Evolutionary conservation across 2,888 invertebrate species (phyloP), one percentile per base, ranked within the genome.

Genomic region (Alloplasta piceator): DNA sequence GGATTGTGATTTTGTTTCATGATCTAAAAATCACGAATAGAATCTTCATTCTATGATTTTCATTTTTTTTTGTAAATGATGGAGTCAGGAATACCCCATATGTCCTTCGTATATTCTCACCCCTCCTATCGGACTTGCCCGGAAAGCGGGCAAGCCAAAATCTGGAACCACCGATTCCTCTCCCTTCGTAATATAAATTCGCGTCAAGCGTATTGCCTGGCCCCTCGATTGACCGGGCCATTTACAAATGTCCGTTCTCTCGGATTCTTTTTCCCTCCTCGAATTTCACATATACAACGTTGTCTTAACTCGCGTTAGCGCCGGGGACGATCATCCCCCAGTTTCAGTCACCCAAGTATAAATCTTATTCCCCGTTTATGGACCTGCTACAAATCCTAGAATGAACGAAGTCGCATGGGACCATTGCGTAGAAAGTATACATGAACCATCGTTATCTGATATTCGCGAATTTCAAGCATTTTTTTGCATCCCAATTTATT

Each of bases 161-260:
- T 52, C 14, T 70, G 36, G 64, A 50, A 50, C 43, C 48, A 6
- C 10, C 5, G 58, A 26, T 74, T 50, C 38, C 48, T 39, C 36
- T 39, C 73, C 78, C 77, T 78, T 60, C 74, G 74, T 63, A 67
- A 55, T 73, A 50, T 43, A 26, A 26, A 67, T 61, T 14, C 61
- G 43, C 41, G 52, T 64, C 41, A 50, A 58, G 58, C 26, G 12
- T 26, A 14, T 6, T 39, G 70, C 66, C 26, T 26, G 50, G 50
- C 52, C 66, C 82, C 66, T 80, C 80, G 82, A 83, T 83, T 83
- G 83, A 82, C 83, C 82, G 78, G 61, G 50, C 63, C 81, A 60
- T 70, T 77, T 82, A 80, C 76, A 78, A 70, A 82, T 72, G 70
- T 64, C 78, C 73, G 61, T 12, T 12, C 12, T 68, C 52, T 56